phyloP scores from a whole-genome alignment of 2,888 invertebrate species.

The Ormyrus rosae region DNA sequence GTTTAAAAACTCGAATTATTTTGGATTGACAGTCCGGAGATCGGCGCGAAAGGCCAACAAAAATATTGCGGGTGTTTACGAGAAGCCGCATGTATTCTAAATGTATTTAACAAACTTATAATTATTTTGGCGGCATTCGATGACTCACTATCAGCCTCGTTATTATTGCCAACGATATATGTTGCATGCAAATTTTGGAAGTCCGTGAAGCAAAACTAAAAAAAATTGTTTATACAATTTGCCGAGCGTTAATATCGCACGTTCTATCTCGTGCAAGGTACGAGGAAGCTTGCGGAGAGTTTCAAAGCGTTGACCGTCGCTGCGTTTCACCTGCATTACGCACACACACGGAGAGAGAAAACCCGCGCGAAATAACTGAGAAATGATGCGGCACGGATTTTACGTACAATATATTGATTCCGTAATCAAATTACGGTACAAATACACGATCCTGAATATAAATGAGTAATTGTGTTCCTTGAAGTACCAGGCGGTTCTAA shows the following conservation, averaged over 20 bases:
- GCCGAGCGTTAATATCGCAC: not conserved
- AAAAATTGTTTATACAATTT: conserved; percentile 8
- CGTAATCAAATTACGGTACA: conserved; percentile 7
- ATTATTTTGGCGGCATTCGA: not conserved
- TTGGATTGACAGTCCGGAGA: too few species aligned
- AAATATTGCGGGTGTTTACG: not conserved
- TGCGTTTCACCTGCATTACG: not conserved
- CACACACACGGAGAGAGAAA: not conserved
- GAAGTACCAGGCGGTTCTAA: conserved; percentile 25
- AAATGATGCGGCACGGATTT: conserved; percentile 30
- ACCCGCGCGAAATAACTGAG: conserved; percentile 15
- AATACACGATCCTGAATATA: not conserved
- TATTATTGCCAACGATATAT: not conserved
- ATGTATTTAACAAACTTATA: conserved; percentile 24
- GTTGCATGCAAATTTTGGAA: not conserved
- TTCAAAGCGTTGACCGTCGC: conserved; percentile 5
- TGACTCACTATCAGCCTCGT: conserved; percentile 25
- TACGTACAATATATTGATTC: not conserved
- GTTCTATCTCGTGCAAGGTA: conserved; percentile 23
- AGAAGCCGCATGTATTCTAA: conserved; percentile 13
- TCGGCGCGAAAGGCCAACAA: too few species aligned
- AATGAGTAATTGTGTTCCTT: conserved; percentile 18
- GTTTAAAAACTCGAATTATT: too few species aligned
- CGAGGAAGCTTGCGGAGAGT: not conserved
- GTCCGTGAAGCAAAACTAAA: not conserved